Percentiles rank a stretch among this genome's conserved stretches.
These are phyloP conservation scores for Melinaea menophilus DNA, from an alignment of 2,888 invertebrate genomes.

Conservation along the genomic window DNA sequence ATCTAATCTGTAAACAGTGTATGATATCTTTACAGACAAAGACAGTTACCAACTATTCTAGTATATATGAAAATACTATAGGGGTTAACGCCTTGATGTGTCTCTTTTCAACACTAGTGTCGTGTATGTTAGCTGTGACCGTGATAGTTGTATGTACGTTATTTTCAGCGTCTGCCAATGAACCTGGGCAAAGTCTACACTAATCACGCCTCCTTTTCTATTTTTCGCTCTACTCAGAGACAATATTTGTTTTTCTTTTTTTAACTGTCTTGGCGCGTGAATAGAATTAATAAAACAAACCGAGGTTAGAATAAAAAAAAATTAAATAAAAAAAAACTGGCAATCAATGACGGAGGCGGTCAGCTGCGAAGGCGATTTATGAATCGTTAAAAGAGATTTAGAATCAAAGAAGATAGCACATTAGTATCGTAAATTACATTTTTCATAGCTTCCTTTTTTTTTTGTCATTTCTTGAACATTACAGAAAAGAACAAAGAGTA, in stretches of 20 bases:
- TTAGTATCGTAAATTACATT: background rate
- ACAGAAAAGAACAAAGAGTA: background rate
- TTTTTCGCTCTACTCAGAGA: slow-evolving; percentile 25
- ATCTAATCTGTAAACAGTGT: slow-evolving; percentile 34
- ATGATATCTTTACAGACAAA: no score
- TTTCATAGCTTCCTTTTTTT: slow-evolving; percentile 4
- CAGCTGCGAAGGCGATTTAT: slow-evolving; percentile 13
- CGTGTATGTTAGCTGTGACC: slow-evolving; percentile 30
- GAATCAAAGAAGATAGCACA: background rate
- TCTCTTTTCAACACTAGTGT: slow-evolving; percentile 12
- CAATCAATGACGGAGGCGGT: slow-evolving; percentile 26
- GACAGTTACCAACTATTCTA: background rate
- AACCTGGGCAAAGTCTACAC: slow-evolving; percentile 36
- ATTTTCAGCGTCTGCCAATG: slow-evolving; percentile 54
- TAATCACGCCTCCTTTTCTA: slow-evolving; percentile 22
- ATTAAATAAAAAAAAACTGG: slow-evolving; percentile 19
- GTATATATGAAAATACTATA: slow-evolving; percentile 2
- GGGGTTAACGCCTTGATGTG: slow-evolving; percentile 19
- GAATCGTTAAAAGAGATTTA: slow-evolving; percentile 3
- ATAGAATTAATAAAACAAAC: slow-evolving; percentile 23
- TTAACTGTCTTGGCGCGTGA: no score
- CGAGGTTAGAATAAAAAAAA: slow-evolving; percentile 11
- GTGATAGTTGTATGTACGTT: slow-evolving; percentile 43
- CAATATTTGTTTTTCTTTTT: slow-evolving; percentile 16
- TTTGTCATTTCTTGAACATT: background rate